Evolutionary conservation across 1,140 invertebrate species (phyloP), one percentile per base, ranked within the genome.

Genomic region (Arctopsyche grandis): DNA sequence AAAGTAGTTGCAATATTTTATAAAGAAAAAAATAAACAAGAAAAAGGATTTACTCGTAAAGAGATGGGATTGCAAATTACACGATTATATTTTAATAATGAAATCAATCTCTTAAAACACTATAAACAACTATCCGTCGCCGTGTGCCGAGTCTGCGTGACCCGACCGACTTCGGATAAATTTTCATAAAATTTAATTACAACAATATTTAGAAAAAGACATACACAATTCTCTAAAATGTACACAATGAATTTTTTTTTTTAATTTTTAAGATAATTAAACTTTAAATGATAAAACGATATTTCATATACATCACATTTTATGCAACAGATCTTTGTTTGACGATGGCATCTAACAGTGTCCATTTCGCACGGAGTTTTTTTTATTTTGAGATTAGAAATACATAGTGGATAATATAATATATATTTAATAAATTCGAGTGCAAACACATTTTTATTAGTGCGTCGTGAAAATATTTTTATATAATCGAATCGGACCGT

Each of bases 281-380:
- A 60, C 73, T 82, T 77, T 56, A 81, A 82, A 82, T 79, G 71
- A 82, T 78, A 82, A 82, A 81, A 77, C 77, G 73, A 81, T 75
- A 81, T 52, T 81, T 76, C 73, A 82, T 82, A 77, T 80, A 82
- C 78, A 82, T 82, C 81, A 82, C 81, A 82, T 76, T 76, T 82
- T 48, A 69, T 78, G 81, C 81, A 80, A 82, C 81, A 82, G 81
- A 82, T 82, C 81, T 80, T 80, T 78, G 5, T 52, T 5, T 52
- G 43, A 75, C 24, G 46, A 48, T 69, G 71, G 78, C 43, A 56
- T 44, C 16, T 22, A 38, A 63, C 74, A 63, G 56, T 63, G 74
- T 19, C 16, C 22, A 24, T 46, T 48, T 52, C n/a, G 3, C n/a
- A 14, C 16, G 29, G 38, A 44, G 24, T 69, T 69, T 1, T 5